Percentiles rank a stretch among this genome's conserved stretches.
Evolutionary conservation across 2,113 vertebrate genomes (phyloP).

Genomic region (Aldabrachelys gigantea): DNA sequence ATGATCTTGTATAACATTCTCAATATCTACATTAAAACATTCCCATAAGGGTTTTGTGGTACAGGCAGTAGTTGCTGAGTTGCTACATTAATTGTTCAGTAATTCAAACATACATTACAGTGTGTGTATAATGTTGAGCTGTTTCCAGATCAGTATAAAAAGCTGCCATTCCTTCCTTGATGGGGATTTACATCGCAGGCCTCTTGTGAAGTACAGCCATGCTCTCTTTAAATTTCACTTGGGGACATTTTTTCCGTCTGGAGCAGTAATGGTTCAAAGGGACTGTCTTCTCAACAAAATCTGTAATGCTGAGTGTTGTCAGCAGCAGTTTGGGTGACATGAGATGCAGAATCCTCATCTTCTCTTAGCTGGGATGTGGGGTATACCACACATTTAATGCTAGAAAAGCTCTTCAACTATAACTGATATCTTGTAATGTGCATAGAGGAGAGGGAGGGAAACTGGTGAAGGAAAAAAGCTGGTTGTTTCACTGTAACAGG

Average conservation of each 20-base stretch:
- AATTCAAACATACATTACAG: background rate
- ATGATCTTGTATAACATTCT: background rate
- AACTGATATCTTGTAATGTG: background rate
- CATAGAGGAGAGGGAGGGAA: background rate
- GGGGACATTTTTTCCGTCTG: constrained; percentile 3
- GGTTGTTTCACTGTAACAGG: background rate
- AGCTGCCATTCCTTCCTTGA: constrained; percentile 67
- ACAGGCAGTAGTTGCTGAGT: constrained; percentile 31
- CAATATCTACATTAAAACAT: constrained; percentile 34
- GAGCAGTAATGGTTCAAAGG: background rate
- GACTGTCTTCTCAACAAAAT: background rate
- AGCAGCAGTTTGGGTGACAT: background rate
- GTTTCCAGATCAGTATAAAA: background rate
- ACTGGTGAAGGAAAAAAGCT: background rate
- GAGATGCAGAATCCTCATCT: background rate
- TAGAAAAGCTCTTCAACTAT: background rate
- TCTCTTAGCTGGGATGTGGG: background rate
- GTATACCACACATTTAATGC: constrained; percentile 23
- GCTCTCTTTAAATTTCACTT: constrained; percentile 6
- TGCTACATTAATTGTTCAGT: constrained; percentile 44
- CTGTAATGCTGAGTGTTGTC: background rate
- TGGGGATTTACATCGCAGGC: background rate
- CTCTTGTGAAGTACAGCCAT: background rate
- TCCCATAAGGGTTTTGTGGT: background rate
- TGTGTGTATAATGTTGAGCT: background rate